phyloP scores from a whole-genome alignment of 2,888 invertebrate genomes.

The Hoplodrina blanda region DNA sequence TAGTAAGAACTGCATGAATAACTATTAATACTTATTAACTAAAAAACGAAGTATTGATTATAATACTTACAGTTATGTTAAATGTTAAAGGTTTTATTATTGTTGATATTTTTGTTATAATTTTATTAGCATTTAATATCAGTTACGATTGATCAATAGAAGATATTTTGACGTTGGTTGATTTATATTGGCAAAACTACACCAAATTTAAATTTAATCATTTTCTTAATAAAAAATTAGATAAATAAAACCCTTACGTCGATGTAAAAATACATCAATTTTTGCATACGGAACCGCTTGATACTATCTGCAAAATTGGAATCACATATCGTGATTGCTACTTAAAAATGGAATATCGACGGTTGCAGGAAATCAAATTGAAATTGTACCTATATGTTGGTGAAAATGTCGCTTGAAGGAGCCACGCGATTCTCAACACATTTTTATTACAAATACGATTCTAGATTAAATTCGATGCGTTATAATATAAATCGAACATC shows the following conservation, averaged over 20 bases:
- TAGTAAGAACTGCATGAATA: background rate
- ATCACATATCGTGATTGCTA: slow-evolving; percentile 84
- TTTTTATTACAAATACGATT: slow-evolving; percentile 63
- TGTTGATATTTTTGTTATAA: too few relatives aligned
- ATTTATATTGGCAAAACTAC: too few relatives aligned
- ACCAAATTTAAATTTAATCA: background rate
- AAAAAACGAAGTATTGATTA: background rate
- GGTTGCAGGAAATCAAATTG: slow-evolving; percentile 83
- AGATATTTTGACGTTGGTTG: too few relatives aligned
- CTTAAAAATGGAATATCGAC: slow-evolving; percentile 83
- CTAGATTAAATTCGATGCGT: slow-evolving; percentile 61
- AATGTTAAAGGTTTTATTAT: too few relatives aligned
- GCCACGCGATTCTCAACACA: slow-evolving; percentile 60
- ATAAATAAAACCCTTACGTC: background rate
- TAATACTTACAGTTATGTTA: background rate
- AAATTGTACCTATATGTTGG: slow-evolving; percentile 77
- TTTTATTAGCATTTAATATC: too few relatives aligned
- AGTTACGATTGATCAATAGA: too few relatives aligned
- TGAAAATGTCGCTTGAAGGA: slow-evolving; percentile 76
- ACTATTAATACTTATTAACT: background rate
- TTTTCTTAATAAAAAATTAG: slow-evolving; percentile 2
- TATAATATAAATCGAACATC: slow-evolving; percentile 47
- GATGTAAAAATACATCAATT: slow-evolving; percentile 7
- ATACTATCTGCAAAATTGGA: slow-evolving; percentile 70
- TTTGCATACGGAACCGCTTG: slow-evolving; percentile 54